A percentile compares a stretch with the other conserved stretches of the same genome.
phyloP scores from a whole-genome alignment of 2,113 vertebrate genomes.

The Orcinus orca region DNA sequence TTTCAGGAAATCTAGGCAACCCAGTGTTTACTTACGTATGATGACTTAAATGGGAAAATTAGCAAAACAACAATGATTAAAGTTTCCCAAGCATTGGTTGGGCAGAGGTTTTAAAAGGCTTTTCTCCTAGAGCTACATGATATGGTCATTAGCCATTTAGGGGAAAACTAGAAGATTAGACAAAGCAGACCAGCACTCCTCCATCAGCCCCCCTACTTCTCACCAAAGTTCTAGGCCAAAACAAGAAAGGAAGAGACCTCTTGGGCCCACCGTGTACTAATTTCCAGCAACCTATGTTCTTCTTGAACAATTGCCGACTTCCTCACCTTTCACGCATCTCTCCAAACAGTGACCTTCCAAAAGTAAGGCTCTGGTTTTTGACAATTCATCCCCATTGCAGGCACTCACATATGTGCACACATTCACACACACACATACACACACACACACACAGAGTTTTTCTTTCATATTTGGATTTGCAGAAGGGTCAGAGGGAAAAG shows the following conservation, averaged over 20 bases:
- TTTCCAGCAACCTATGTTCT: neutral
- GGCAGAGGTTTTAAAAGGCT: neutral
- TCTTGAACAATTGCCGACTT: neutral
- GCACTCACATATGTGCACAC: neutral
- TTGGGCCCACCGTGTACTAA: neutral
- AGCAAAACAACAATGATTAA: conserved; percentile 45
- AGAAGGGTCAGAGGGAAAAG: conserved; percentile 14
- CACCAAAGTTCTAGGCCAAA: neutral
- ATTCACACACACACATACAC: neutral
- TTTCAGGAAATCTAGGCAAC: conserved; percentile 43
- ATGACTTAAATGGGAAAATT: conserved; percentile 42
- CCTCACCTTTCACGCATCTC: neutral
- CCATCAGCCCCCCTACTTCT: neutral
- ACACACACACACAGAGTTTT: neutral
- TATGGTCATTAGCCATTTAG: conserved; percentile 43
- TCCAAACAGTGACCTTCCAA: neutral
- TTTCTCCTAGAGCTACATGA: conserved; percentile 34
- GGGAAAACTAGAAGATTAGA: conserved; percentile 20
- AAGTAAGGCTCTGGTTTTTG: neutral
- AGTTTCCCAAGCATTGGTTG: conserved; percentile 42
- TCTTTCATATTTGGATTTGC: conserved; percentile 73
- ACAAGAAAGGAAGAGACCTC: neutral
- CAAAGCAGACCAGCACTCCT: neutral
- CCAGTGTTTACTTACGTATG: neutral
- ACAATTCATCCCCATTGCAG: neutral